Evolutionary conservation across 2,888 invertebrate species (phyloP), one percentile per base, ranked within the genome.

Genomic region (Sicus ferrugineus): DNA sequence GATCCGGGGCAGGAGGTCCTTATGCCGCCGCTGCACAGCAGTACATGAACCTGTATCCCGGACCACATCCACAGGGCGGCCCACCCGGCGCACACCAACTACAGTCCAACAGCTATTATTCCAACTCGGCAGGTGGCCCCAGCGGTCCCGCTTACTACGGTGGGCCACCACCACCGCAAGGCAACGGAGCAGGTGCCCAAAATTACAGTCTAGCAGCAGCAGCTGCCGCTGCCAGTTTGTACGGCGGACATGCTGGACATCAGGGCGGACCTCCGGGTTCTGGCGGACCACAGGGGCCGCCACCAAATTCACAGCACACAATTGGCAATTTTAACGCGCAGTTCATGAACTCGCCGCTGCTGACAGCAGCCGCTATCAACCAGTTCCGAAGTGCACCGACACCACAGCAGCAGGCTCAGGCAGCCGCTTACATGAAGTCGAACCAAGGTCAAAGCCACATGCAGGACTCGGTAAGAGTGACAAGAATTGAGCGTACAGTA

Each of bases 311-410:
- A 14, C 84, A 85, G 70, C 85, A 85, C 70, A 83, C 83, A 69
- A 85, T 85, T 78, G 79, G 85, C n/a, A 85, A 80, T 66, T 85
- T 83, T 46, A 83, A 86, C 72, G 89, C 89, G 7, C 89, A 88
- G 76, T 90, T 89, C 78, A 82, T 90, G 73, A 89, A 89, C 75
- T 88, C 89, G 0, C 89, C 91, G 71, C 87, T 91, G 71, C 88
- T 92, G 77, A 89, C 88, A 83, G 91, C 84, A 76, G 89, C 83
- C 76, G 89, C 85, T 3, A 83, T 85, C 42, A 83, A 81, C 73
- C 85, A 85, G 73, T 86, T 83, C 76, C 85, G 86, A 19, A 82
- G 83, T 58, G 85, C 83, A 42, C 86, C 85, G 42, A 81, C 81
- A 54, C 84, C 81, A 4, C 80, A 79, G 66, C 75, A 76, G 31